These are phyloP conservation scores for Poeciliopsis turneri DNA, from an alignment of 2,797 vertebrate species.

Conservation along the genomic window DNA sequence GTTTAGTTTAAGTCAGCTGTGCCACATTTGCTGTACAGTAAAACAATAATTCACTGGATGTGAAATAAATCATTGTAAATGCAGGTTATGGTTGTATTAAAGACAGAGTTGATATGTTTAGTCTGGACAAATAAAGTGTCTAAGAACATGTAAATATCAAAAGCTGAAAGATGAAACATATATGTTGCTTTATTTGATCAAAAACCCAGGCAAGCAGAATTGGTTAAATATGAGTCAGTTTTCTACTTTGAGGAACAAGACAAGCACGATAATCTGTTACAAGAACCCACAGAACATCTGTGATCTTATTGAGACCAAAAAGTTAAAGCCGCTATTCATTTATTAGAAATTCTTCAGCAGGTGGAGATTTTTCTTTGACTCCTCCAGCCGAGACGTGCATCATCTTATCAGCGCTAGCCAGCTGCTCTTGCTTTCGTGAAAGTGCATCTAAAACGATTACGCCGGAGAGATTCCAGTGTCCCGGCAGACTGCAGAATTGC, in stretches of 20 bases:
- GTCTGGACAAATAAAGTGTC: slow-evolving; percentile 23
- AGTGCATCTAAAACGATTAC: slow-evolving; percentile 29
- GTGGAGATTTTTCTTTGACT: background rate
- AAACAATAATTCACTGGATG: slow-evolving; percentile 56
- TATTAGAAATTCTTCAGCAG: slow-evolving; percentile 6
- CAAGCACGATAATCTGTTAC: background rate
- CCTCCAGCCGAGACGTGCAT: slow-evolving; percentile 8
- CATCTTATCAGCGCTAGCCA: slow-evolving; percentile 22
- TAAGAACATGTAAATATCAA: slow-evolving; percentile 15
- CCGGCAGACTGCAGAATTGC: slow-evolving; percentile 30
- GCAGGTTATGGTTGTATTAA: slow-evolving; percentile 15
- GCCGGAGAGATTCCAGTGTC: slow-evolving; percentile 20
- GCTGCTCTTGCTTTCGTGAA: slow-evolving; percentile 25
- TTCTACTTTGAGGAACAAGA: slow-evolving; percentile 3
- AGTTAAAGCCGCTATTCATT: background rate
- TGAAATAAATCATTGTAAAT: slow-evolving; percentile 25
- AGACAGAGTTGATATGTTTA: slow-evolving; percentile 20
- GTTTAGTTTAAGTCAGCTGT: slow-evolving; percentile 67
- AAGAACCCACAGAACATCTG: background rate
- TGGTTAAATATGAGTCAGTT: background rate
- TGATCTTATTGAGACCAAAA: background rate
- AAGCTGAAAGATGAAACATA: slow-evolving; percentile 8
- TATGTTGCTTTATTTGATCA: background rate
- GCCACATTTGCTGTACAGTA: slow-evolving; percentile 57
- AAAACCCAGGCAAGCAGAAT: background rate